phyloP scores from a whole-genome alignment of 1,140 invertebrate genomes.

The Cotesia chilonis region DNA sequence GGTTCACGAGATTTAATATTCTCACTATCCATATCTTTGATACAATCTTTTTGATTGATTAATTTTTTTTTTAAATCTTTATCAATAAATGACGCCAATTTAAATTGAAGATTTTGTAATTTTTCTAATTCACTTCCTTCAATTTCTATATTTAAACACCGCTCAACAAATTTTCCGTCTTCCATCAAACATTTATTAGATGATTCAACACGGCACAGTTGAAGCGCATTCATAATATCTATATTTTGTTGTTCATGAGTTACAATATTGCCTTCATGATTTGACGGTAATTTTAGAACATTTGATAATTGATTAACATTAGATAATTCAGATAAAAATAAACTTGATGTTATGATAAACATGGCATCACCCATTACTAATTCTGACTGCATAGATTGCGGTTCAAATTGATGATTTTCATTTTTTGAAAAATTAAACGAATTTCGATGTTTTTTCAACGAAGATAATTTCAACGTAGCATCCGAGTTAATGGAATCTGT shows the following conservation, averaged over 20 bases:
- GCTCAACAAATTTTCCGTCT: conserved; percentile 50
- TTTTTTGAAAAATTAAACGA: conserved; percentile 34
- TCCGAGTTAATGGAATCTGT: conserved; percentile 57
- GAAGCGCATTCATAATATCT: conserved; percentile 59
- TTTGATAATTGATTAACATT: conserved; percentile 27
- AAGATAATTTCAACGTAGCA: conserved; percentile 52
- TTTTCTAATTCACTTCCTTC: conserved; percentile 54
- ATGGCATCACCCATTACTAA: conserved; percentile 54
- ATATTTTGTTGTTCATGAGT: conserved; percentile 52
- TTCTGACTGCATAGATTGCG: conserved; percentile 48
- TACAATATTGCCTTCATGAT: conserved; percentile 29
- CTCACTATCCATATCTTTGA: conserved; percentile 22
- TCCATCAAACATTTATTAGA: conserved; percentile 16
- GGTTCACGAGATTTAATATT: conserved; percentile 37
- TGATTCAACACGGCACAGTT: conserved; percentile 51
- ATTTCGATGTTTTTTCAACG: conserved; percentile 57
- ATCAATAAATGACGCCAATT: conserved; percentile 55
- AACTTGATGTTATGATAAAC: conserved; percentile 57
- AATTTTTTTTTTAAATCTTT: conserved; percentile 53
- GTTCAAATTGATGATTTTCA: conserved; percentile 18
- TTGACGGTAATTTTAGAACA: conserved; percentile 37
- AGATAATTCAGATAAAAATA: conserved; percentile 45
- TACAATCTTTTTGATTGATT: conserved; percentile 3
- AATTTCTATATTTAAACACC: conserved; percentile 60
- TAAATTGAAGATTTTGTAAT: conserved; percentile 53